Evolutionary conservation across 2,113 vertebrate species (phyloP).

Genomic region (Stictonetta naevosa): DNA sequence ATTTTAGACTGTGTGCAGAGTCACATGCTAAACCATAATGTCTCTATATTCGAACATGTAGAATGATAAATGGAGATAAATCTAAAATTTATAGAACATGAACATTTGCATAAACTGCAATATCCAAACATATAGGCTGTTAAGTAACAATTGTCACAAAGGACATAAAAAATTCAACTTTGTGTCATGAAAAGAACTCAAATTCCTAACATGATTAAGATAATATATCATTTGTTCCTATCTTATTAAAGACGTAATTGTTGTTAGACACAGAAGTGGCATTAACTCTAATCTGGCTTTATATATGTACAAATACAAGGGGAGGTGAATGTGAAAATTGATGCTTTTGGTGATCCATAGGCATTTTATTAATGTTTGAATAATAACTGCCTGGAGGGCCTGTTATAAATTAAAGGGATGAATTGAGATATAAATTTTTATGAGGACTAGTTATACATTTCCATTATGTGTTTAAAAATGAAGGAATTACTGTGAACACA

Average conservation of each 20-base stretch:
- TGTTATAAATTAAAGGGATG: slow-evolving; percentile 93
- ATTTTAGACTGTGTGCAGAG: slow-evolving; percentile 67
- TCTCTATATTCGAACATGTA: slow-evolving; percentile 74
- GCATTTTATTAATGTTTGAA: slow-evolving; percentile 99
- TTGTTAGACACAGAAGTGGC: slow-evolving; percentile 85
- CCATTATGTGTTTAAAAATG: slow-evolving; percentile 96
- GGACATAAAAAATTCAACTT: slow-evolving; percentile 92
- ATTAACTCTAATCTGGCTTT: slow-evolving; percentile 84
- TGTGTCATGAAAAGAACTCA: slow-evolving; percentile 76
- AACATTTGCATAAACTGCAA: slow-evolving; percentile 95
- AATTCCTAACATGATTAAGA: slow-evolving; percentile 84
- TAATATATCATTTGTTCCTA: slow-evolving; percentile 86
- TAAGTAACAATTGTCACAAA: slow-evolving; percentile 85
- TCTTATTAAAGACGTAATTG: slow-evolving; percentile 92
- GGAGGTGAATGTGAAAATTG: slow-evolving; percentile 83
- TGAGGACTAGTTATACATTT: slow-evolving; percentile 94
- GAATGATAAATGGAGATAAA: slow-evolving; percentile 91
- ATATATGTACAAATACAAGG: slow-evolving; percentile 88
- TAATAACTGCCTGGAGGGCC: slow-evolving; percentile 96
- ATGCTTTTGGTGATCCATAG: slow-evolving; percentile 90
- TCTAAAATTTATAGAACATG: slow-evolving; percentile 98
- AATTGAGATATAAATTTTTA: slow-evolving; percentile 98
- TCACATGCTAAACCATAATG: slow-evolving; percentile 64
- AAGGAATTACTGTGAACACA: slow-evolving; percentile 87
- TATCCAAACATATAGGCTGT: slow-evolving; percentile 89